phyloP scores from a whole-genome alignment of 2,113 vertebrate genomes.

The Mesitornis unicolor region DNA sequence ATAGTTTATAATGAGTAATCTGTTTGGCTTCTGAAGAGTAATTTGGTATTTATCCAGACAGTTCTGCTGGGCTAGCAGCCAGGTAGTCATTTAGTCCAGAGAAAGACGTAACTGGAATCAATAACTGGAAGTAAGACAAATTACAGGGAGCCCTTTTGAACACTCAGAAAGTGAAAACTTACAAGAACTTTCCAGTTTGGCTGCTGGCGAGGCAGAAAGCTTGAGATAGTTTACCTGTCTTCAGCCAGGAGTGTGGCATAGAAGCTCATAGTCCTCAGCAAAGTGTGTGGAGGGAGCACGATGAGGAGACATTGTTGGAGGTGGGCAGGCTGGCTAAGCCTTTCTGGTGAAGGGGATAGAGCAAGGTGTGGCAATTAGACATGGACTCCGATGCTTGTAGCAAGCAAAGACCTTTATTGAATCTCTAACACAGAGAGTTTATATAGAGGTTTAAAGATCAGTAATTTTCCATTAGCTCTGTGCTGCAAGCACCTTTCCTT shows the following conservation, averaged over 20 bases:
- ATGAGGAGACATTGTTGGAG: fast-evolving
- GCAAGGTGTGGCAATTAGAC: no score
- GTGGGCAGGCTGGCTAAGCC: background rate
- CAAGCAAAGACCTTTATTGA: no score
- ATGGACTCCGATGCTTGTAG: no score
- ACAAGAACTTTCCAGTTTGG: background rate
- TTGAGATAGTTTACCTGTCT: background rate
- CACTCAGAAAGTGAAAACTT: background rate
- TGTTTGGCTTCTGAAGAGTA: conserved; percentile 26
- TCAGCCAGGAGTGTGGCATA: background rate
- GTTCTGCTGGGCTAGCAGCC: background rate
- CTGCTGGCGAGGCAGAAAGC: background rate
- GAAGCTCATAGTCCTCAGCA: background rate
- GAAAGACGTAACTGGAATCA: background rate
- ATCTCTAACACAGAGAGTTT: no score
- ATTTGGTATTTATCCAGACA: conserved; percentile 20
- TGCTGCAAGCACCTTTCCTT: no score
- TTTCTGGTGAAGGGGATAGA: background rate
- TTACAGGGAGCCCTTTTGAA: background rate
- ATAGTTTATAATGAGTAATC: background rate
- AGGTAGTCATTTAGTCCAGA: conserved; percentile 1
- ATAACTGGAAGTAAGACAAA: background rate
- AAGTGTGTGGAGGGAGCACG: background rate
- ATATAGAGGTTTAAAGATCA: no score
- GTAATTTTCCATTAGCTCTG: no score